A percentile compares a stretch with the other conserved stretches of the same genome.
These are phyloP conservation scores for Dolichallabes microphthalmus DNA, from an alignment of 2,113 vertebrate species.

Conservation along the genomic window DNA sequence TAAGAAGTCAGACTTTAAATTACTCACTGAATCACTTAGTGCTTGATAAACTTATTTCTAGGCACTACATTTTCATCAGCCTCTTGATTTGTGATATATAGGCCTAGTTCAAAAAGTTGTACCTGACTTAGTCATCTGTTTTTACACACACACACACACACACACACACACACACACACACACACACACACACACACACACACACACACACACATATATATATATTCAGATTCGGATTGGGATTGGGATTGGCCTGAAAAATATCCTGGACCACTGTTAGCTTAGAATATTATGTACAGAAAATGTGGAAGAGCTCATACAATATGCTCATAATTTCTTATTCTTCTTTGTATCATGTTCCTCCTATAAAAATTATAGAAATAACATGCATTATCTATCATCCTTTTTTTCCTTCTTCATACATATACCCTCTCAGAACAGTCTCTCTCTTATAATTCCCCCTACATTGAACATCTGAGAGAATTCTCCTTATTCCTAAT, in stretches of 20 bases:
- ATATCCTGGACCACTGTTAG: neutral
- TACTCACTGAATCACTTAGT: neutral
- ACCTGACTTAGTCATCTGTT: constrained; percentile 18
- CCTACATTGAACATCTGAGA: constrained; percentile 71
- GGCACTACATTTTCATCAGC: constrained; percentile 28
- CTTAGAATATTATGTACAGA: neutral
- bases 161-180: neutral
- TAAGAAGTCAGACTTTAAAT: neutral
- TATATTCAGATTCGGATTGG: neutral
- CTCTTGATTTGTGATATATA: constrained; percentile 16
- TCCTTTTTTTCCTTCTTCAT: constrained; percentile 14
- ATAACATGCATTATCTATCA: constrained; percentile 39
- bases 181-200: neutral
- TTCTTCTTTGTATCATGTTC: constrained; percentile 25
- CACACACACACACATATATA: neutral
- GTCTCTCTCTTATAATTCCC: constrained; percentile 65
- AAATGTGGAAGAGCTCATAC: constrained; percentile 21
- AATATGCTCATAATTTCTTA: constrained; percentile 33
- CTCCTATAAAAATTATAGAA: constrained; percentile 42
- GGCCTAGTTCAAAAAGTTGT: constrained; percentile 1
- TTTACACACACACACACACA: neutral
- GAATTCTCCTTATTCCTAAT: constrained; percentile 76
- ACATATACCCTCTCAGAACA: constrained; percentile 60
- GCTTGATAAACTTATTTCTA: constrained; percentile 14
- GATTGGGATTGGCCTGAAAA: neutral